phyloP scores from a whole-genome alignment of 1,140 invertebrate species.

The Cylas formicarius region DNA sequence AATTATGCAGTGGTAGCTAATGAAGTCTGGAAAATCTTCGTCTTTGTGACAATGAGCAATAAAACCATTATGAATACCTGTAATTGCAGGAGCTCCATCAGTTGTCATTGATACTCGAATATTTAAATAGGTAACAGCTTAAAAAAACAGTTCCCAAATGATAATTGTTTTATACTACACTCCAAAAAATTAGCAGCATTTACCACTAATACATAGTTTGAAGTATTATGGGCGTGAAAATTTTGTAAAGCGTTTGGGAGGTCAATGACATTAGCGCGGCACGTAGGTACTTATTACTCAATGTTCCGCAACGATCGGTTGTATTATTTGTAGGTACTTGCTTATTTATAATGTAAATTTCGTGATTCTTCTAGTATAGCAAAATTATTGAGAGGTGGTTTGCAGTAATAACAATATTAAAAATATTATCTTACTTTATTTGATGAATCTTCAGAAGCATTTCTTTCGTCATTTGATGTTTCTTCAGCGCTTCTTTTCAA shows the following conservation, averaged over 20 bases:
- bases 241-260: too few relatives aligned
- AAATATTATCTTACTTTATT: not conserved
- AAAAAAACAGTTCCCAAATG: too few relatives aligned
- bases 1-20: constrained; percentile 37
- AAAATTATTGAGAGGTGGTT: not conserved
- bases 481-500: not conserved
- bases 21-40: constrained; percentile 31
- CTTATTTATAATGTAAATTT: too few relatives aligned
- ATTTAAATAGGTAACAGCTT: too few relatives aligned
- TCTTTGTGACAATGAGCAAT: constrained; percentile 31
- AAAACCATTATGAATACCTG: constrained; percentile 31
- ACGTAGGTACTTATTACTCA: too few relatives aligned
- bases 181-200: not conserved
- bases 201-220: not conserved
- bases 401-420: constrained; percentile 5
- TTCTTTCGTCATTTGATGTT: not conserved
- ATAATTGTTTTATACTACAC: constrained; percentile 3
- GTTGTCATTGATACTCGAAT: constrained; percentile 37
- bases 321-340: too few relatives aligned
- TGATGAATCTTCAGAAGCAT: constrained; percentile 1
- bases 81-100: constrained; percentile 34
- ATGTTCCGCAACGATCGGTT: too few relatives aligned
- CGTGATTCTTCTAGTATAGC: too few relatives aligned
- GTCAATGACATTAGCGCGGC: too few relatives aligned
- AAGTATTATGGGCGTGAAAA: not conserved